These are phyloP conservation scores for Styela clava DNA, from an alignment of 23 tunicate species.

Conservation along the genomic window DNA sequence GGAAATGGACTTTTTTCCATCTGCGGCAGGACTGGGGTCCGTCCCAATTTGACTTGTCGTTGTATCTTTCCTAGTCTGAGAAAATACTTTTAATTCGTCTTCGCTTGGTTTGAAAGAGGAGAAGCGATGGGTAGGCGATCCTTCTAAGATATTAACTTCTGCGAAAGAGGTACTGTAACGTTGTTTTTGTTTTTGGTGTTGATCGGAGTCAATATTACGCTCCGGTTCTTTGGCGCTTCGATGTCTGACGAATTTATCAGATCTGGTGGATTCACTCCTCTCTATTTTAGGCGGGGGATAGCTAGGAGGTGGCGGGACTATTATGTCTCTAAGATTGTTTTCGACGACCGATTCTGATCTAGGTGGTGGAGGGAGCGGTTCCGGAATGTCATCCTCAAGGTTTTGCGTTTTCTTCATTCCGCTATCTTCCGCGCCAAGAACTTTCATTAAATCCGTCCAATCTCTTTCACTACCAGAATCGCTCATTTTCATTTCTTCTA, in stretches of 20 bases:
- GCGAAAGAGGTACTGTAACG: neutral
- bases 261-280: neutral
- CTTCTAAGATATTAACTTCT: neutral
- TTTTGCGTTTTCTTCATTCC: neutral
- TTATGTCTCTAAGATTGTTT: neutral
- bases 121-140: neutral
- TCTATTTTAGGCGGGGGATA: neutral
- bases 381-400: neutral
- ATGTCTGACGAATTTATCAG: neutral
- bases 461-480: constrained; percentile 24
- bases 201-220: neutral
- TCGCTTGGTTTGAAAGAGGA: constrained; percentile 12
- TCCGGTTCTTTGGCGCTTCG: neutral
- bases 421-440: neutral
- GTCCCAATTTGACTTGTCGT: neutral
- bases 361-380: neutral
- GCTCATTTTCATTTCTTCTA: neutral
- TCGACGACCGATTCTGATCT: neutral
- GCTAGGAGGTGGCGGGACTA: neutral
- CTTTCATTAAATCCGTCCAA: constrained; percentile 62
- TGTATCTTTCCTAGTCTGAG: neutral
- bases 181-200: neutral
- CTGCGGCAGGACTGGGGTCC: neutral
- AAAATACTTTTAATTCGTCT: neutral
- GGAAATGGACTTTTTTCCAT: no score